Evolutionary conservation across 1,140 invertebrate genomes (phyloP).

Genomic region (Magallana angulata): DNA sequence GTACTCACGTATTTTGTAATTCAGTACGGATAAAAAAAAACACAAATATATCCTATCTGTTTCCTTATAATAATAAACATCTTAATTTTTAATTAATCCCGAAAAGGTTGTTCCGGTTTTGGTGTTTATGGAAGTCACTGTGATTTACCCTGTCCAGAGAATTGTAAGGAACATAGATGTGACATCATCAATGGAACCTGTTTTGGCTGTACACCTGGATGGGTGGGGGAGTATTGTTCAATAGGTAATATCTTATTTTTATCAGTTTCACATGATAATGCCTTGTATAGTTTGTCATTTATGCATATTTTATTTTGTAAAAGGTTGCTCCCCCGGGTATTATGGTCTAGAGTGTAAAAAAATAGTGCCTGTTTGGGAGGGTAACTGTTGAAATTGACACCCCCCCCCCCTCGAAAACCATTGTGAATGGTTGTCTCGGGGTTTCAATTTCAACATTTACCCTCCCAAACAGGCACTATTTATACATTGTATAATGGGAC

Average conservation of each 20-base stretch:
- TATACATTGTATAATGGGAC: too few relatives aligned
- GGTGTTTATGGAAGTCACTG: not conserved
- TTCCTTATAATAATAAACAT: not conserved
- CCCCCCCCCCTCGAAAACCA: not conserved
- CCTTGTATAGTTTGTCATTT: too few relatives aligned
- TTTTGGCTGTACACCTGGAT: not conserved
- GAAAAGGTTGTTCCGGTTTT: not conserved
- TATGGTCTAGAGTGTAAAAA: not conserved
- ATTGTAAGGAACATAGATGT: not conserved
- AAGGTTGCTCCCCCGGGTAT: too few relatives aligned
- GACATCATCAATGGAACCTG: not conserved
- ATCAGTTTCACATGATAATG: too few relatives aligned
- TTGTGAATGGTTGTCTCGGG: not conserved
- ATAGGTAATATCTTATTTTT: not conserved
- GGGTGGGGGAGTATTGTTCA: not conserved
- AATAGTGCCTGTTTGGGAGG: not conserved
- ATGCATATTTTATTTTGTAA: too few relatives aligned
- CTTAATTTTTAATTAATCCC: too few relatives aligned
- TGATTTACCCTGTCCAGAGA: not conserved
- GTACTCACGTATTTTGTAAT: not conserved
- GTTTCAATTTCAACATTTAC: too few relatives aligned
- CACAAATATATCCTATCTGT: accelerated
- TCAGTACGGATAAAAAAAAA: too few relatives aligned
- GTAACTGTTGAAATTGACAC: not conserved
- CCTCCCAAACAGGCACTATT: too few relatives aligned